Evolutionary conservation across 2,888 invertebrate genomes (phyloP).

Genomic region (Asteroscopus sphinx): DNA sequence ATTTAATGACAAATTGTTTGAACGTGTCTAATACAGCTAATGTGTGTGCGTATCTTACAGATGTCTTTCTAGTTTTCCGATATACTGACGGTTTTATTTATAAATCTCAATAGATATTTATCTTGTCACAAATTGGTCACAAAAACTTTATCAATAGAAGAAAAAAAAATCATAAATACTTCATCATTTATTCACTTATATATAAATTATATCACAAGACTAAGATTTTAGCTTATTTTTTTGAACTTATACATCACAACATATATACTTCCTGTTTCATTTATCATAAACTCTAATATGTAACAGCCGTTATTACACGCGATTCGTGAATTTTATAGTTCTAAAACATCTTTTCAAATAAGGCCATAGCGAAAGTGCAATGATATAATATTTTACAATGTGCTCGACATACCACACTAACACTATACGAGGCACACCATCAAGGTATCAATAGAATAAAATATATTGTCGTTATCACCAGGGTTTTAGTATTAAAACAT

Average conservation of each 20-base stretch:
- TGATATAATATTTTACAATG: conserved; percentile 65
- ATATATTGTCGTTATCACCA: conserved; percentile 81
- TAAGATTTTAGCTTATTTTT: conserved; percentile 83
- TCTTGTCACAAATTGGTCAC: no score
- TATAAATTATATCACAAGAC: conserved; percentile 90
- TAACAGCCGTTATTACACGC: conserved; percentile 82
- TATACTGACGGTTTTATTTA: no score
- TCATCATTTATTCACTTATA: conserved; percentile 88
- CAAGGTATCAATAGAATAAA: conserved; percentile 69
- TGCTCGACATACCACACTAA: conserved; percentile 62
- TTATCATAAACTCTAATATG: conserved; percentile 80
- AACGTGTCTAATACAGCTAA: no score
- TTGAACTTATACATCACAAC: conserved; percentile 89
- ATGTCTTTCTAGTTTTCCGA: no score
- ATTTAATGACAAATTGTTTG: no score
- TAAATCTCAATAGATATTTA: no score
- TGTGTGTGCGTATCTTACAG: no score
- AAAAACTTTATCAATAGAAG: conserved; percentile 27
- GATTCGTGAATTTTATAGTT: conserved; percentile 67
- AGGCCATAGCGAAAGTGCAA: conserved; percentile 80
- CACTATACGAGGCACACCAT: conserved; percentile 74
- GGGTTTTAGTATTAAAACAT: conserved; percentile 56
- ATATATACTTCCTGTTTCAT: conserved; percentile 80
- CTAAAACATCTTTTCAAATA: conserved; percentile 78
- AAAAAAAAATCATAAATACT: conserved; percentile 76